Evolutionary conservation across 2,888 invertebrate species (phyloP), one percentile per base, ranked within the genome.

Genomic region (Rambutsinella grinnellia): DNA sequence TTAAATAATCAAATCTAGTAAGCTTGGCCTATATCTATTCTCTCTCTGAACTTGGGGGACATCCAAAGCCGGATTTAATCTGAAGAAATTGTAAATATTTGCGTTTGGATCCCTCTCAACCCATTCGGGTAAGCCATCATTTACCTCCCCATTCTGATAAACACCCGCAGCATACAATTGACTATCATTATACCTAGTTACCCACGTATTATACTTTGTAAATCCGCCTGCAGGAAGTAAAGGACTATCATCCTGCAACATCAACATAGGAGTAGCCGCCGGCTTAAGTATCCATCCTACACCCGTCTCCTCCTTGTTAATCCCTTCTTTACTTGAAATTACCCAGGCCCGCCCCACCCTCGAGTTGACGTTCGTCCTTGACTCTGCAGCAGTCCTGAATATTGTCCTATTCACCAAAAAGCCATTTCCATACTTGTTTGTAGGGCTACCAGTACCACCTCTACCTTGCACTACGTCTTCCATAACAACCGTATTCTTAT

Each of bases 81-180:
- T 44, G 44, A 44, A 44, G 44, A 44, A 44, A 13, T 44, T 44
- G 13, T 10, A 44, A n/a, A 70, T 53, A n/a, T 19, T 23, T 0
- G 53, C 70, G 2, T 53, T n/a, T n/a, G 60, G 60, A n/a, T 27
- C 21, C 10, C 24, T 19, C 1, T 6, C 17, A 8, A 54, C 61
- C 54, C 61, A 70, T 53, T 61, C 62, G 1, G 61, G 53, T n/a
- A 70, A 46, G 15, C 70, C 70, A 44, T 44, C 53, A 1, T 24
- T 44, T 27, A 53, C 62, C 0, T n/a, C n/a, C n/a, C n/a, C n/a
- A 36, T 79, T 72, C n/a, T 76, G 21, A 49, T 76, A 76, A 19
- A 46, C n/a, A 19, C 80, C 80, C 21, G 70, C 77, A 27, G 79
- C 79, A 26, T 61, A 79, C 13, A 79, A 15, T 26, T 81, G 77